Conservation (phyloP, 2,113 vertebrate species). For the Daphoenositta chrysoptera region DNA sequence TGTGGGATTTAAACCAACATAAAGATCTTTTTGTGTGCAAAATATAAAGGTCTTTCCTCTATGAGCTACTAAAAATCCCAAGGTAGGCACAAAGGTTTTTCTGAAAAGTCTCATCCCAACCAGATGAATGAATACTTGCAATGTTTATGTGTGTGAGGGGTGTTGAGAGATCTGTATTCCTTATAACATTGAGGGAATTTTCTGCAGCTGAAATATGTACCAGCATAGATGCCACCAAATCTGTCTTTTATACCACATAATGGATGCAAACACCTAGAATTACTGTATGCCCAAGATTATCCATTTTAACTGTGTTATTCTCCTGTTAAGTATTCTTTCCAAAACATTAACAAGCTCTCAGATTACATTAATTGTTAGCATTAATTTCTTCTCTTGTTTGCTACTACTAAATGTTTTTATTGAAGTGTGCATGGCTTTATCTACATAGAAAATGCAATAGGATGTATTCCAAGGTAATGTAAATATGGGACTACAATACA, state of each 20-base stretch:
- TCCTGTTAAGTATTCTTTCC: background rate
- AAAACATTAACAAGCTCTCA: background rate
- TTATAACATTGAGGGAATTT: background rate
- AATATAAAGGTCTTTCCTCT: background rate
- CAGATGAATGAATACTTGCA: slow-evolving; percentile 38
- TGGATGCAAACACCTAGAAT: background rate
- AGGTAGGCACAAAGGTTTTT: background rate
- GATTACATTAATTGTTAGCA: background rate
- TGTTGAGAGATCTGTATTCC: slow-evolving; percentile 31
- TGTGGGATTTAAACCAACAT: slow-evolving; percentile 8
- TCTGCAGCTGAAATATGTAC: background rate
- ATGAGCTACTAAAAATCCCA: slow-evolving; percentile 10
- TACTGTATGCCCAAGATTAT: background rate
- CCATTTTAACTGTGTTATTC: background rate
- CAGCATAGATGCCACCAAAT: slow-evolving; percentile 24
- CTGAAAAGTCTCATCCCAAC: background rate
- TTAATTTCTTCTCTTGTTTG: background rate
- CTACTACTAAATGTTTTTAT: background rate
- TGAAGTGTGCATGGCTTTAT: background rate
- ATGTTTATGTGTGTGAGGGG: slow-evolving; percentile 8
- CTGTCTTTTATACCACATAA: background rate
- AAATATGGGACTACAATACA: background rate
- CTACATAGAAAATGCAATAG: background rate
- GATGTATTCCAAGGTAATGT: background rate
- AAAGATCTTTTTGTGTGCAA: background rate